phyloP scores from a whole-genome alignment of 2,113 vertebrate species.

The Thunnus maccoyii region DNA sequence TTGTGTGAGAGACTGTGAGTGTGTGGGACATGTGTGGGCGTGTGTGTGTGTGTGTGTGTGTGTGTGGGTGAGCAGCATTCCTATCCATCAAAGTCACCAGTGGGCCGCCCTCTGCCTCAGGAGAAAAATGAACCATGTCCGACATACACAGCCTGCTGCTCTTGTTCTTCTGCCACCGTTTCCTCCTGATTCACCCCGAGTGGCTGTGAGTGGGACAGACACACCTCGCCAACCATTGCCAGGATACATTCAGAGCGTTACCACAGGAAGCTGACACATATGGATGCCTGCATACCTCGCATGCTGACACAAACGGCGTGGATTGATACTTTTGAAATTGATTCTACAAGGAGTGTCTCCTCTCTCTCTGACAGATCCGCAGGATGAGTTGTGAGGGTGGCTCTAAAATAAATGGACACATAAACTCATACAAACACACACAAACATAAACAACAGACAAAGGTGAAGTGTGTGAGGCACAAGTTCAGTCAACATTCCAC shows the following conservation, averaged over 20 bases:
- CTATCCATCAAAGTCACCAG: conserved; percentile 83
- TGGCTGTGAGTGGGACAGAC: conserved; percentile 62
- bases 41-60: conserved; percentile 53
- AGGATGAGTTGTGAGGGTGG: background rate
- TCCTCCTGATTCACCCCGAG: conserved; percentile 78
- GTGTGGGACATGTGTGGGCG: conserved; percentile 81
- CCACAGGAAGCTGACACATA: conserved; percentile 64
- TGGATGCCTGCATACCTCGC: conserved; percentile 35
- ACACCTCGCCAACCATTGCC: conserved; percentile 60
- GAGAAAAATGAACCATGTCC: conserved; percentile 78
- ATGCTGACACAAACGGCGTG: conserved; percentile 14
- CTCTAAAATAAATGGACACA: background rate
- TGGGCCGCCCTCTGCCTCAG: conserved; percentile 72
- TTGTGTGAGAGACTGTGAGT: conserved; percentile 56
- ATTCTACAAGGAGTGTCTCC: conserved; percentile 28
- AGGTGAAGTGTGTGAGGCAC: background rate
- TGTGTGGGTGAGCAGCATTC: conserved; percentile 83
- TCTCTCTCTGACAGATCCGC: background rate
- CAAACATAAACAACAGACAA: background rate
- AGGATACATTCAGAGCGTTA: background rate
- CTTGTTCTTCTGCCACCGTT: conserved; percentile 67
- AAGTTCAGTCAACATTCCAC: background rate
- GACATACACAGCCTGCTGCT: conserved; percentile 49
- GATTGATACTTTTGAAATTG: background rate
- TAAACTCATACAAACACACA: background rate